phyloP scores from a whole-genome alignment of 2,888 invertebrate genomes.

The Lacanobia wlatinum region DNA sequence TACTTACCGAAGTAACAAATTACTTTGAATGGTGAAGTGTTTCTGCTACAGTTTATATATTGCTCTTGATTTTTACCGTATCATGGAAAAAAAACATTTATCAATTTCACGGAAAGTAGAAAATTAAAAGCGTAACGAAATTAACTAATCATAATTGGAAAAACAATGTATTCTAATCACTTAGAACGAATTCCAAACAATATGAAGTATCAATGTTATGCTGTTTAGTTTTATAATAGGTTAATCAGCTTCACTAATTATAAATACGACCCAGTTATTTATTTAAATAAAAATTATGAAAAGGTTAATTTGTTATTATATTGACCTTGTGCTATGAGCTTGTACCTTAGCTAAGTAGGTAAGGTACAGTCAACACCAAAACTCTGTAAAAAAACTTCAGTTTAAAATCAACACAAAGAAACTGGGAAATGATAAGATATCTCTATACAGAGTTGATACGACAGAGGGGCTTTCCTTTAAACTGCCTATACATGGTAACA shows the following conservation, averaged over 20 bases:
- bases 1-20: slow-evolving; percentile 9
- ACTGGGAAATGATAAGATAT: no score
- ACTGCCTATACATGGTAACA: no score
- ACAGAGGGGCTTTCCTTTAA: no score
- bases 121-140: not conserved
- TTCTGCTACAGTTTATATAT: slow-evolving; percentile 14
- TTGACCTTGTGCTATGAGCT: no score
- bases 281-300: no score
- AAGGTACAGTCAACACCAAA: not conserved
- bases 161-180: not conserved
- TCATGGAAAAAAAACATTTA: not conserved
- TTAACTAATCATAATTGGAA: not conserved
- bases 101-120: not conserved
- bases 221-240: not conserved
- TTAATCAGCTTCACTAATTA: no score
- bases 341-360: no score
- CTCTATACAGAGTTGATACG: no score
- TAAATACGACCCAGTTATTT: no score
- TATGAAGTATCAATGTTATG: not conserved
- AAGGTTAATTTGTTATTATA: not conserved
- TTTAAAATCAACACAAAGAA: no score
- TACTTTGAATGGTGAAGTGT: not conserved
- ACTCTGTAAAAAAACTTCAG: not conserved
- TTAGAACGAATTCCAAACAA: slow-evolving; percentile 9
- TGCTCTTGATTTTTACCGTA: slow-evolving; percentile 1